Conservation (phyloP, 2,888 invertebrate genomes). For the Serrognathus titanus region DNA sequence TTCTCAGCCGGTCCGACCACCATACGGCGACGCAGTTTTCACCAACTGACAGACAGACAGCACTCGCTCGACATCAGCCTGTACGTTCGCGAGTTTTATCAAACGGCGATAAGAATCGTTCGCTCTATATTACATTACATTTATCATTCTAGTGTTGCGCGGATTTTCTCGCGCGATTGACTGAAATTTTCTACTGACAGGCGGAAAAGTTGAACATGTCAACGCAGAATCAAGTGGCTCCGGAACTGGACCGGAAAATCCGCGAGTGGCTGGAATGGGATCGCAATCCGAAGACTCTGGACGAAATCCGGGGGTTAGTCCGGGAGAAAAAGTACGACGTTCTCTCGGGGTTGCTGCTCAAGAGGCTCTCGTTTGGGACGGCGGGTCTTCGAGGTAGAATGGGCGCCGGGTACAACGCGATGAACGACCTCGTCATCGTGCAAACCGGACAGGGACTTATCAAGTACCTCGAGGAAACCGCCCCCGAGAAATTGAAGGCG, state of each 20-base stretch:
- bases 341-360: slow-evolving; percentile 62
- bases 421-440: slow-evolving; percentile 95
- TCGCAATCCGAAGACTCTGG: slow-evolving; percentile 63
- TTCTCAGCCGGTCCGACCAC: no score
- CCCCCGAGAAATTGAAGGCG: slow-evolving; percentile 55
- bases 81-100: background rate
- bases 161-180: slow-evolving; percentile 6
- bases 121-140: background rate
- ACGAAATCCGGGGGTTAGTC: slow-evolving; percentile 61
- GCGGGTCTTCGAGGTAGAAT: slow-evolving; percentile 90
- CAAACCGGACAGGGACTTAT: slow-evolving; percentile 92
- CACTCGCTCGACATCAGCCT: no score
- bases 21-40: no score
- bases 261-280: slow-evolving; percentile 74
- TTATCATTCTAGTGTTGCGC: background rate
- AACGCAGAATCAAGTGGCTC: slow-evolving; percentile 13
- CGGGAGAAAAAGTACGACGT: slow-evolving; percentile 55
- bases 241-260: slow-evolving; percentile 62
- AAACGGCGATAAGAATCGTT: slow-evolving; percentile 2
- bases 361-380: slow-evolving; percentile 83
- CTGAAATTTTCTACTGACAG: slow-evolving; percentile 10
- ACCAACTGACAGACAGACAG: no score
- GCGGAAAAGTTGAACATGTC: background rate
- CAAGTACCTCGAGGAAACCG: slow-evolving; percentile 65
- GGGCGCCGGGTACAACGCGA: slow-evolving; percentile 88